Conservation (phyloP, 2,797 vertebrate genomes). For the Merluccius polli region DNA sequence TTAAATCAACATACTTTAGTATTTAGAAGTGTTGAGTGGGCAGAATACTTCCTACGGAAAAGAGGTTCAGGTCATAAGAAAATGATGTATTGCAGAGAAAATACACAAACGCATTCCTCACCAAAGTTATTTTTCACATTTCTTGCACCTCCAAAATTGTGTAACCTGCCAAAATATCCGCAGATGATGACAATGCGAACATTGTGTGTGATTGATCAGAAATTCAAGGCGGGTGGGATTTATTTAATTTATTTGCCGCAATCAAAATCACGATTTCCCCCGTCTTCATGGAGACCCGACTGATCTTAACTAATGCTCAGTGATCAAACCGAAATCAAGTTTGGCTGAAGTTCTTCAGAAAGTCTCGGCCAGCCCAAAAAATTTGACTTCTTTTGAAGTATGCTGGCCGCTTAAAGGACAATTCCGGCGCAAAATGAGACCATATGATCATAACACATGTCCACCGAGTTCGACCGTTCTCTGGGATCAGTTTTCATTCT, state of each 20-base stretch:
- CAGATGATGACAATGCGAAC: too few relatives aligned
- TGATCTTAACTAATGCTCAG: background rate
- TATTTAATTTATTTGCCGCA: too few relatives aligned
- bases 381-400: background rate
- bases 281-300: background rate
- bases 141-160: background rate
- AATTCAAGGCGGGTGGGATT: too few relatives aligned
- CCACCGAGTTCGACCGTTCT: too few relatives aligned
- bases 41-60: background rate
- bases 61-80: background rate
- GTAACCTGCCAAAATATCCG: background rate
- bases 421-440: too few relatives aligned
- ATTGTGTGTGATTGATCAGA: too few relatives aligned
- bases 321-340: background rate
- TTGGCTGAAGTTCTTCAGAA: too few relatives aligned
- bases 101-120: too few relatives aligned
- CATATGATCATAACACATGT: too few relatives aligned
- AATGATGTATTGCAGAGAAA: background rate
- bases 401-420: background rate
- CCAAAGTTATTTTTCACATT: background rate
- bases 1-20: background rate
- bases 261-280: background rate
- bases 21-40: background rate
- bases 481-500: too few relatives aligned
- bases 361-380: background rate